phyloP scores from a whole-genome alignment of 2,113 vertebrate species.

The Silurus meridionalis region DNA sequence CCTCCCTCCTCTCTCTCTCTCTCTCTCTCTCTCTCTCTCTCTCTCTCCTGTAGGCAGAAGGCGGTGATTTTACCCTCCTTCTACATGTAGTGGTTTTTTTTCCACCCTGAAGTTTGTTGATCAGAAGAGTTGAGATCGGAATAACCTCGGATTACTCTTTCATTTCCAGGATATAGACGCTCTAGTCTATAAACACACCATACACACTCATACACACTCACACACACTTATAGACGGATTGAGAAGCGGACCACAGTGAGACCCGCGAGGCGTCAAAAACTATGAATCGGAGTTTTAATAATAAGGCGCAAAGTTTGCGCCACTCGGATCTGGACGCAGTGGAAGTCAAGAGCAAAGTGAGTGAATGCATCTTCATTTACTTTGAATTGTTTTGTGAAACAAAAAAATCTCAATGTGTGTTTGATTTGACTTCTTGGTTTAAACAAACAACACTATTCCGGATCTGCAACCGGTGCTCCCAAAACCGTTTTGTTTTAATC shows the following conservation, averaged over 20 bases:
- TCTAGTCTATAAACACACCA: background rate
- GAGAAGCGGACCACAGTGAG: slow-evolving; percentile 11
- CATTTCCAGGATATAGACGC: background rate
- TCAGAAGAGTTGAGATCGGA: background rate
- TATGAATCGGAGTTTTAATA: slow-evolving; percentile 93
- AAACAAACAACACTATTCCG: background rate
- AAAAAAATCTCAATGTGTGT: background rate
- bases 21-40: slow-evolving; percentile 60
- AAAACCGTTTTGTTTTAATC: background rate
- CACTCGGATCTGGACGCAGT: slow-evolving; percentile 82
- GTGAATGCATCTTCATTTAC: slow-evolving; percentile 45
- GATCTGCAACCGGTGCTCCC: background rate
- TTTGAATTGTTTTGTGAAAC: background rate
- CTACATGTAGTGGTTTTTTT: slow-evolving; percentile 21
- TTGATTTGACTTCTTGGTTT: background rate
- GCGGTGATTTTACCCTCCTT: slow-evolving; percentile 58
- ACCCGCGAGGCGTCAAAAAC: slow-evolving; percentile 34
- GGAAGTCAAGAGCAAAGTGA: slow-evolving; percentile 97
- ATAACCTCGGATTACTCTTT: background rate
- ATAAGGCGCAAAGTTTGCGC: slow-evolving; percentile 85
- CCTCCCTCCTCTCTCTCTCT: slow-evolving; percentile 62
- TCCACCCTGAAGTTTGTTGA: slow-evolving; percentile 39
- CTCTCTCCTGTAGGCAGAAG: slow-evolving; percentile 61
- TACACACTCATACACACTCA: background rate
- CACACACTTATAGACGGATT: background rate